These are phyloP conservation scores for Takifugu flavidus DNA, from an alignment of 2,113 vertebrate species.

Conservation along the genomic window DNA sequence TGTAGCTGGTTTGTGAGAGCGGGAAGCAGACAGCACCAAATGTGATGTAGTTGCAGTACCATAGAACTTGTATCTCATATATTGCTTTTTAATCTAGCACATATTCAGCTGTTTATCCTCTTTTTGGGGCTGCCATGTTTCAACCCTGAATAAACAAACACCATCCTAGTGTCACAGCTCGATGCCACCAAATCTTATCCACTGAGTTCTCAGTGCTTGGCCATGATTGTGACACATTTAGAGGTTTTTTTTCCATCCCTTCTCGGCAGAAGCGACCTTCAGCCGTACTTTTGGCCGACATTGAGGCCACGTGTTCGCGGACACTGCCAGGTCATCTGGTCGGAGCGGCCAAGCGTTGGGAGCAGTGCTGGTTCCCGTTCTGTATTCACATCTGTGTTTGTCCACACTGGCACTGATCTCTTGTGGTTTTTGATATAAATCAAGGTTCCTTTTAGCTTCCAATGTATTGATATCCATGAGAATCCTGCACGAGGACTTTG, in stretches of 20 bases:
- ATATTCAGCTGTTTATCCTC: no score
- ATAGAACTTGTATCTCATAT: no score
- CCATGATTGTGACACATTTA: no score
- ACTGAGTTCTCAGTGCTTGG: no score
- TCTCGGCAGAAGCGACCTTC: no score
- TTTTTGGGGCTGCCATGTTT: no score
- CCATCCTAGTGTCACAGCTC: no score
- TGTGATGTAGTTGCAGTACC: neutral
- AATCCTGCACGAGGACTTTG: slow-evolving; percentile 31
- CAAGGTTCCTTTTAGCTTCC: slow-evolving; percentile 9
- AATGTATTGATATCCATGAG: slow-evolving; percentile 47
- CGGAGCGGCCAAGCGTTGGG: slow-evolving; percentile 6
- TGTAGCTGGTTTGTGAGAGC: neutral
- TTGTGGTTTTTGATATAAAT: slow-evolving; percentile 23
- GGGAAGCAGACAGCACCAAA: neutral
- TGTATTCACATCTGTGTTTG: slow-evolving; percentile 31
- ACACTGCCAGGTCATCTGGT: slow-evolving; percentile 43
- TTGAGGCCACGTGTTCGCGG: slow-evolving; percentile 23
- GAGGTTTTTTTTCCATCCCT: no score
- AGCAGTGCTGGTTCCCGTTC: slow-evolving; percentile 19
- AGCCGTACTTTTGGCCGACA: slow-evolving; percentile 14
- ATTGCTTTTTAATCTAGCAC: neutral
- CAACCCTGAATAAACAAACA: no score
- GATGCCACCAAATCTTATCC: no score
- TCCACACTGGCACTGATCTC: slow-evolving; percentile 20